Percentiles rank a stretch among this genome's conserved stretches.
Evolutionary conservation across 2,888 invertebrate genomes (phyloP).

Genomic region (Carterocephalus palaemon): DNA sequence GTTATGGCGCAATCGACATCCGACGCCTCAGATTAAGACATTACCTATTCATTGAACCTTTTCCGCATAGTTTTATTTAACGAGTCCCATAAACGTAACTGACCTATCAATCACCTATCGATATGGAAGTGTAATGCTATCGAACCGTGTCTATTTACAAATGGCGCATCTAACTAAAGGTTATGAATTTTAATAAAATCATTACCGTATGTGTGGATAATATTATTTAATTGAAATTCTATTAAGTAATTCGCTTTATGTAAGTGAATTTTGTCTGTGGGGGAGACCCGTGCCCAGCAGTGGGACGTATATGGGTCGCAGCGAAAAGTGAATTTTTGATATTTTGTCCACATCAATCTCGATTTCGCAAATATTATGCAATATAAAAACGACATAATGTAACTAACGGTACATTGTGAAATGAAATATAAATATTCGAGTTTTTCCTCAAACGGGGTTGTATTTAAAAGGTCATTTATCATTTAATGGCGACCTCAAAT

Average conservation of each 20-base stretch:
- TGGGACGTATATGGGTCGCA: too few relatives aligned
- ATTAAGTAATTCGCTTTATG: conserved; percentile 3
- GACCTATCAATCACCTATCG: conserved; percentile 28
- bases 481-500: conserved; percentile 11
- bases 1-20: conserved; percentile 73
- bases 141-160: background rate
- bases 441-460: conserved; percentile 11
- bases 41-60: conserved; percentile 64
- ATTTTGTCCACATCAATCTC: conserved; percentile 9
- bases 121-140: conserved; percentile 24
- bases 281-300: too few relatives aligned
- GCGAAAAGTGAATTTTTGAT: conserved; percentile 12
- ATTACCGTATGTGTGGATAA: conserved; percentile 1
- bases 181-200: conserved; percentile 9
- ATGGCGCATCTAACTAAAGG: background rate
- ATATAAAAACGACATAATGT: background rate
- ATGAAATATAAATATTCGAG: conserved; percentile 6
- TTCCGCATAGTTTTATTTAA: conserved; percentile 53
- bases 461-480: conserved; percentile 10
- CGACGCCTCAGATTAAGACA: conserved; percentile 68
- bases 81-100: conserved; percentile 35
- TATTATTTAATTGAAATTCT: conserved; percentile 4
- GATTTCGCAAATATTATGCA: conserved; percentile 5
- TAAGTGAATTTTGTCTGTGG: too few relatives aligned
- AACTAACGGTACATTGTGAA: background rate